Evolutionary conservation across 2,113 vertebrate genomes (phyloP).

Genomic region (Gallinago undulata): DNA sequence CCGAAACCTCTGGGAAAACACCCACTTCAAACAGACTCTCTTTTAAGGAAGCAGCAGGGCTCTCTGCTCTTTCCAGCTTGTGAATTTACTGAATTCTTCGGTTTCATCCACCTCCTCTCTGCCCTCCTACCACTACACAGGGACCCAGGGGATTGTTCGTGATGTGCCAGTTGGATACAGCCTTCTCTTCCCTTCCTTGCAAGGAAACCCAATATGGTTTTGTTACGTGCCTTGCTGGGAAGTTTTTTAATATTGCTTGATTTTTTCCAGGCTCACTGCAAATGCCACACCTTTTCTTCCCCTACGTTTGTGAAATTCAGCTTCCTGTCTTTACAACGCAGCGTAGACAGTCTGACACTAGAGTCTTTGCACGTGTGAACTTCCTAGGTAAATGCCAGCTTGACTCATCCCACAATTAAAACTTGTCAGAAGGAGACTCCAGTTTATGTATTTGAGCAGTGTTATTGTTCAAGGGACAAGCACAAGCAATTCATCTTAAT

Average conservation of each 20-base stretch:
- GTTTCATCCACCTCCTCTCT: neutral
- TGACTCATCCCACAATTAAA: constrained; percentile 30
- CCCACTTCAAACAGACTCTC: neutral
- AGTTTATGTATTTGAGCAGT: neutral
- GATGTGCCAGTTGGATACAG: neutral
- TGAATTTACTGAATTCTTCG: neutral
- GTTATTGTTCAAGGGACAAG: constrained; percentile 6
- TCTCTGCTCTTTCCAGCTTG: neutral
- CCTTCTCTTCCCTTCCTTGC: neutral
- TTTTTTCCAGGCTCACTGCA: neutral
- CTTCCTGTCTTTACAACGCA: neutral
- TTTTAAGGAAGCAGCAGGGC: neutral
- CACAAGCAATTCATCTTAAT: constrained; percentile 7
- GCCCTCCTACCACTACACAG: rapidly evolving
- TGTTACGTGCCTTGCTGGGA: neutral
- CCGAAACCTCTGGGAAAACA: neutral
- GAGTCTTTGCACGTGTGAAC: neutral
- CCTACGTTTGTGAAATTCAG: neutral
- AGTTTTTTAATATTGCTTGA: neutral
- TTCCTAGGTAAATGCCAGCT: constrained; percentile 23
- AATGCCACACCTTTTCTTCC: neutral
- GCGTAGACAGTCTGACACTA: neutral
- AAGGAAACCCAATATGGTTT: neutral
- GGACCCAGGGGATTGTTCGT: neutral
- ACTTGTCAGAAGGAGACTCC: constrained; percentile 5